Percentiles rank a stretch among this genome's conserved stretches.
These are phyloP conservation scores for Lithophane socia DNA, from an alignment of 2,888 invertebrate species.

Conservation along the genomic window DNA sequence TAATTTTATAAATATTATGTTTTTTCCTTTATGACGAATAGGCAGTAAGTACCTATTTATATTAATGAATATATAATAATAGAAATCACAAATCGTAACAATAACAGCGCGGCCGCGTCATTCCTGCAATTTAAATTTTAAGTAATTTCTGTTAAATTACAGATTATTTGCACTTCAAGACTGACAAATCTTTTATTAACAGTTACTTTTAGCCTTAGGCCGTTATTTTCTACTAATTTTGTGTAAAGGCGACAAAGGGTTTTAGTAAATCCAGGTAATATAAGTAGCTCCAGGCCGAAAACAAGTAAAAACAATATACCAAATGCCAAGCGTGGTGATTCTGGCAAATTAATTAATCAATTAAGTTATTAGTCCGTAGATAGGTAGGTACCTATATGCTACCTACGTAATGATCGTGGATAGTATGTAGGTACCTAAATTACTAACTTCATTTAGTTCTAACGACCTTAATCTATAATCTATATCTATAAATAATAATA, in stretches of 20 bases:
- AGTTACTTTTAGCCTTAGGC: slow-evolving; percentile 1
- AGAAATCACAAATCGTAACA: neutral
- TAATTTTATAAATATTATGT: slow-evolving; percentile 1
- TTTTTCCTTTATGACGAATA: slow-evolving; percentile 31
- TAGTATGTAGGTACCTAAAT: neutral
- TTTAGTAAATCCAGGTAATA: neutral
- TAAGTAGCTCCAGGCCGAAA: neutral
- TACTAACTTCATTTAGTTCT: neutral
- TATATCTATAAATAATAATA: too few relatives aligned
- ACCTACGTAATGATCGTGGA: neutral
- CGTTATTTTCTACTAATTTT: neutral
- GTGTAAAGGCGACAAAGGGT: neutral
- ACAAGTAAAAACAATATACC: neutral
- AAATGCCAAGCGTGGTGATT: neutral
- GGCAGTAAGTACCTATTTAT: neutral
- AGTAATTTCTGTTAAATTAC: neutral
- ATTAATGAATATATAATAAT: neutral
- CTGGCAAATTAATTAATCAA: neutral
- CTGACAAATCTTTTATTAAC: neutral
- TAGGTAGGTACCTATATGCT: too few relatives aligned
- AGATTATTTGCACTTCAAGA: neutral
- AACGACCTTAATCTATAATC: neutral
- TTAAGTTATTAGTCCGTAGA: neutral
- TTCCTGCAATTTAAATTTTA: neutral
- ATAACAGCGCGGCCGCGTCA: neutral